Evolutionary conservation across 2,797 vertebrate genomes (phyloP).

Genomic region (Synaphobranchus kaupii): DNA sequence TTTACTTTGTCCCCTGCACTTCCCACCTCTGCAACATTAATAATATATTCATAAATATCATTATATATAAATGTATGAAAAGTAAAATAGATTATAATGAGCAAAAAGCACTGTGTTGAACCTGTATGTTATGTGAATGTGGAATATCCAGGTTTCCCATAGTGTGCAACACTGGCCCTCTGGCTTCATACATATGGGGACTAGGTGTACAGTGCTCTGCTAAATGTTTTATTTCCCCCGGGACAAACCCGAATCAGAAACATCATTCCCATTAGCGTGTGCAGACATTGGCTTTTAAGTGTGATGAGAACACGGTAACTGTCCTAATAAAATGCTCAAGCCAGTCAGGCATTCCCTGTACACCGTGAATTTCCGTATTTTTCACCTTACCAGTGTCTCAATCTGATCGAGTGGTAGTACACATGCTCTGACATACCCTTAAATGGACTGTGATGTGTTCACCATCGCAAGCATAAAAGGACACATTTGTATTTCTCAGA

Average conservation of each 20-base stretch:
- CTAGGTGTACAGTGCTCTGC: neutral
- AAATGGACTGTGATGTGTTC: neutral
- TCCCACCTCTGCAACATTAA: no score
- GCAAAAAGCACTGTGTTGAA: neutral
- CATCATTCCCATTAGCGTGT: neutral
- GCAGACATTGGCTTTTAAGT: neutral
- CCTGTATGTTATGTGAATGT: neutral
- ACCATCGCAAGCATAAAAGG: neutral
- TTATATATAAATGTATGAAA: neutral
- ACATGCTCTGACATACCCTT: neutral
- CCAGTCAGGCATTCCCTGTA: neutral
- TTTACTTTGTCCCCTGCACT: no score
- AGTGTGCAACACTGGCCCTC: neutral
- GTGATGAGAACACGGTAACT: neutral
- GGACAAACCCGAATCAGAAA: neutral
- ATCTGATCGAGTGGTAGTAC: neutral
- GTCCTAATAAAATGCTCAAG: neutral
- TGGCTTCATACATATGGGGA: neutral
- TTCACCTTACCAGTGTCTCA: neutral
- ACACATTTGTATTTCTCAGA: neutral
- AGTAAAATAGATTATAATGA: neutral
- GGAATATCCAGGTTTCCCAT: neutral
- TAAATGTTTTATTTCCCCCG: neutral
- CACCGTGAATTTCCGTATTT: neutral
- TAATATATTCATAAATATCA: no score